Evolutionary conservation across 2,888 invertebrate genomes (phyloP), one percentile per base, ranked within the genome.

Genomic region (Archips xylosteana): DNA sequence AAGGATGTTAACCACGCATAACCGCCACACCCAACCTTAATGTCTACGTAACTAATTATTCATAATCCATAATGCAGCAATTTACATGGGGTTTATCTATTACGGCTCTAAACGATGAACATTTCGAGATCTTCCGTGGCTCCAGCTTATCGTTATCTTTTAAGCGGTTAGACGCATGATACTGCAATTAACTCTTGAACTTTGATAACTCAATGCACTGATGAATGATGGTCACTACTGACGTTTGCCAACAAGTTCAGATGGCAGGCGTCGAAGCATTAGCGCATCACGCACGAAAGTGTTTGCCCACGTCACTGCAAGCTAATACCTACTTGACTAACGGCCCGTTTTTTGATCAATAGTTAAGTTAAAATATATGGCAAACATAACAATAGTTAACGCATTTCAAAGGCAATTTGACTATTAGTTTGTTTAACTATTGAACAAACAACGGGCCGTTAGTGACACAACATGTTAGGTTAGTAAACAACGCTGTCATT

Each of bases 201-300:
- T 23, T 8, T 54, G 9, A 54, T 54, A 54, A 45, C 45, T 45
- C n/a, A 61, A 15, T 15, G 42, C 62, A 12, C 4, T 47, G 12
- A 12, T 0, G 32, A 4, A 15, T 47, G 63, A 42, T 10, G 39
- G 45, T 47, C 63, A 13, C 8, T 13, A 32, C 63, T 34, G 63
- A 63, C 63, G 47, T 63, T 63, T 63, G 32, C 47, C n/a, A 63
- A 63, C 63, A 32, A 8, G 13, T 13, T n/a, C 42, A 23, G 15
- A 15, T 54, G 54, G 2, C 54, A 54, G 3, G 54, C 54, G 23
- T 6, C 23, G n/a, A n/a, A 49, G 54, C 23, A 9, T 54, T 8
- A 0, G 23, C n/a, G 23, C 23, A 63, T 47, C 47, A 45, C 47
- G 47, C 47, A 9, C 23, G 23, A 23, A 23, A 23, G 23, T 23